Base-by-base conservation (phyloP, 2,797 vertebrate species). In the Helostoma temminkii region DNA sequence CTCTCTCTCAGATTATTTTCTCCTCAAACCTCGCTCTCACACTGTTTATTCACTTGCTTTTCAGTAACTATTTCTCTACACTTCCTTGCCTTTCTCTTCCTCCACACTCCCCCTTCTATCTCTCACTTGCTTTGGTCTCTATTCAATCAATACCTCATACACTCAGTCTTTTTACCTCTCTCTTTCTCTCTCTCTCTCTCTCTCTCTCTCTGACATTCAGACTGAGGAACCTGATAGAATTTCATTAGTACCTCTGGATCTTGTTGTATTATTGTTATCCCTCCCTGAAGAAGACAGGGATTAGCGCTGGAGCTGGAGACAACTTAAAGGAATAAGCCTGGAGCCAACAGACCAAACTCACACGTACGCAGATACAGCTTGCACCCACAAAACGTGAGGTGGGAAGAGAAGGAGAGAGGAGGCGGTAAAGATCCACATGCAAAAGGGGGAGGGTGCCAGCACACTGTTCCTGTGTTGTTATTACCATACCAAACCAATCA, bases 251-350 rank as follows among this genome's bases (percentile, higher is more conserved):
- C 88, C 86, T 86, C 84, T 85, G 90, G 88, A 91, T 91, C 89
- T 85, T 87, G 86, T 91, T 91, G 87, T 89, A 90, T 92, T 92
- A 92, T 91, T 92, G 87, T 92, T 91, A 92, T 91, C 89, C 91
- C 85, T 91, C 89, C 87, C 89, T 55, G 87, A 88, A 91, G 90
- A 89, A 91, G 87, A 84, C 78, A 58, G 71, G 89, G 89, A 92
- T 92, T 92, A 92, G 83, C 47, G 60, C 66, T 64, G 63, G 81
- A 78, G 80, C 89, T 89, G 80, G 88, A 89, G 87, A 92, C 88
- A 88, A 90, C 84, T 93, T 91, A 82, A 90, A 91, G 88, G 89
- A 90, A 93, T 90, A 90, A 90, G 80, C 86, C 76, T 70, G 76
- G 71, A 89, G 87, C 73, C 70, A 74, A 64, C 71, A 62, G 72